phyloP scores from a whole-genome alignment of 2,113 vertebrate genomes.

The Dendrocopos noguchii region DNA sequence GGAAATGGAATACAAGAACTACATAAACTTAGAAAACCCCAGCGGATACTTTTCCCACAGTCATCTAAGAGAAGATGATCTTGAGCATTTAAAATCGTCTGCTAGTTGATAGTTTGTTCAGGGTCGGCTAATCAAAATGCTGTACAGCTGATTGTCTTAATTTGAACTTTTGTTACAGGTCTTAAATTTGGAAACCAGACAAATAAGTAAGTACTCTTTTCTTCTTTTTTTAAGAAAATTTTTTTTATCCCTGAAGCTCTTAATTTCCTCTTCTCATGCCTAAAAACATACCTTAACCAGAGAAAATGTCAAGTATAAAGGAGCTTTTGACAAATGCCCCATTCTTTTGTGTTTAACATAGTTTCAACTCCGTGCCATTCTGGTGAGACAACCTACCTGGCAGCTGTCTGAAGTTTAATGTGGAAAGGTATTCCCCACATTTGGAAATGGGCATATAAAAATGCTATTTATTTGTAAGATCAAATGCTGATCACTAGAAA shows the following conservation, averaged over 20 bases:
- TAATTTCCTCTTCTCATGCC: not conserved
- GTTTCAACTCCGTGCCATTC: not conserved
- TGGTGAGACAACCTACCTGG: not conserved
- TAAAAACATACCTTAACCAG: not conserved
- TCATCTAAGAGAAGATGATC: not conserved
- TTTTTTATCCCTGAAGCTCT: not conserved
- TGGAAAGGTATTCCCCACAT: not conserved
- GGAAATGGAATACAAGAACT: not conserved
- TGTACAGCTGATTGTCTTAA: conserved; percentile 3
- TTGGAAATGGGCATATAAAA: conserved; percentile 4
- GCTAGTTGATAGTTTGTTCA: not conserved
- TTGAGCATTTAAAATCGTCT: not conserved
- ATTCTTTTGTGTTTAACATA: not conserved
- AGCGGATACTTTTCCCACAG: not conserved
- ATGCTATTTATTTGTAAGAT: conserved; percentile 11
- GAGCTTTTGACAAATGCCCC: not conserved
- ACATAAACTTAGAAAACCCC: not conserved
- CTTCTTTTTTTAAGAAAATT: fast-evolving
- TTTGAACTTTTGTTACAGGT: conserved; percentile 63
- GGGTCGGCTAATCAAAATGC: not conserved
- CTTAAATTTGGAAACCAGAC: conserved; percentile 62
- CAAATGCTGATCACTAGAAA: not conserved
- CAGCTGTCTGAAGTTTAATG: not conserved
- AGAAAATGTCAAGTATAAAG: not conserved
- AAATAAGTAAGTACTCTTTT: conserved; percentile 71